Evolutionary conservation across 2,797 vertebrate species (phyloP).

Genomic region (Karalla daura): DNA sequence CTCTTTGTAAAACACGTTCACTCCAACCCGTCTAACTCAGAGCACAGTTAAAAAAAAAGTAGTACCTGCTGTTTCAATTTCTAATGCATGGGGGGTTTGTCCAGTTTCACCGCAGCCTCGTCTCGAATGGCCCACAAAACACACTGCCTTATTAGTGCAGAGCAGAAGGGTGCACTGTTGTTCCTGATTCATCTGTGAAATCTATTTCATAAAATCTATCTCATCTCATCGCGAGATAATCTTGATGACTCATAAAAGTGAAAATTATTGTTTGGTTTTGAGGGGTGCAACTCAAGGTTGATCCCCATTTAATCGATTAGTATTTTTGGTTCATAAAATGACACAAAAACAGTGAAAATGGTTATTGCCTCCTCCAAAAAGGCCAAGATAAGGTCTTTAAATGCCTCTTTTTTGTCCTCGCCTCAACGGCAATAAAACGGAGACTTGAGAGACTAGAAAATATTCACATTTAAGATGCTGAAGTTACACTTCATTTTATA

Average conservation of each 20-base stretch:
- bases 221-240: conserved; percentile 26
- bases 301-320: too few species aligned
- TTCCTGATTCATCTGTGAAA: conserved; percentile 25
- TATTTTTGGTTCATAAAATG: too few species aligned
- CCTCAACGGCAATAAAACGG: too few species aligned
- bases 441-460: too few species aligned
- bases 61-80: neutral
- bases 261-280: conserved; percentile 7
- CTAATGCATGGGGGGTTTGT: neutral
- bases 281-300: too few species aligned
- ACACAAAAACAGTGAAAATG: too few species aligned
- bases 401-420: too few species aligned
- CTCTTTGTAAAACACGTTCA: neutral
- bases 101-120: neutral
- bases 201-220: conserved; percentile 39
- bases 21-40: neutral
- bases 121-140: conserved; percentile 10
- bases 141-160: conserved; percentile 11
- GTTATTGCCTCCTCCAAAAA: too few species aligned
- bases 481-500: too few species aligned
- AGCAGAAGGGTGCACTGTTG: conserved; percentile 2
- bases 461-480: too few species aligned
- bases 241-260: conserved; percentile 8
- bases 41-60: neutral
- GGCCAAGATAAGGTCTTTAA: too few species aligned